phyloP scores from a whole-genome alignment of 1,140 invertebrate species.

The Orchesella cincta region DNA sequence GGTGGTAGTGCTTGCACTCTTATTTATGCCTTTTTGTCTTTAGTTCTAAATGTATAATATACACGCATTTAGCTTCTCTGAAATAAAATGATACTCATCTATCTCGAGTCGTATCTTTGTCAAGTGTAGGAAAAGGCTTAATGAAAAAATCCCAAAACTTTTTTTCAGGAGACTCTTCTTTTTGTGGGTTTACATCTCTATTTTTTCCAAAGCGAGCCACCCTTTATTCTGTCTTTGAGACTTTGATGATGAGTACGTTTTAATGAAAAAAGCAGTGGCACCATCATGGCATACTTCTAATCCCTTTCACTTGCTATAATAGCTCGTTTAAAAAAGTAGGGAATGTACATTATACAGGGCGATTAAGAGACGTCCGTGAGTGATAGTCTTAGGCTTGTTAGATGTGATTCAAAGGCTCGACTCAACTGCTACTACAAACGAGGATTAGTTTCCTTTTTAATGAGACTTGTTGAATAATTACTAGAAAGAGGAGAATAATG shows the following conservation, averaged over 20 bases:
- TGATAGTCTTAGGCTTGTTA: background rate
- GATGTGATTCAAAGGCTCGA: background rate
- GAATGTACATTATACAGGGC: background rate
- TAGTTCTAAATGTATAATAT: background rate
- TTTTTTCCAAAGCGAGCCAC: background rate
- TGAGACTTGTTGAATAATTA: background rate
- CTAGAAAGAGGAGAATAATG: too few species aligned
- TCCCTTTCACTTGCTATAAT: background rate
- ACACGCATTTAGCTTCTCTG: background rate
- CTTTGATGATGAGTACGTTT: slow-evolving; percentile 5
- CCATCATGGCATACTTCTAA: background rate
- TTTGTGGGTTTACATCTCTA: background rate
- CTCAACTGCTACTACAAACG: background rate
- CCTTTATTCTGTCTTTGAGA: background rate
- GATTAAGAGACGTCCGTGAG: background rate
- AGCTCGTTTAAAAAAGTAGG: background rate
- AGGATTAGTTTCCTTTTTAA: background rate
- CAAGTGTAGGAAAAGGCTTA: background rate
- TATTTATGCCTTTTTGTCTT: background rate
- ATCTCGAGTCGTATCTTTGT: background rate
- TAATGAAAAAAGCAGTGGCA: background rate
- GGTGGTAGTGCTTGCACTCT: background rate
- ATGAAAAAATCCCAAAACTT: background rate
- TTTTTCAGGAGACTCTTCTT: background rate
- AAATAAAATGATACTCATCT: slow-evolving; percentile 12